Percentiles rank a stretch among this genome's conserved stretches.
Conservation (phyloP, 2,113 vertebrate genomes). For the Vireo altiloquus region DNA sequence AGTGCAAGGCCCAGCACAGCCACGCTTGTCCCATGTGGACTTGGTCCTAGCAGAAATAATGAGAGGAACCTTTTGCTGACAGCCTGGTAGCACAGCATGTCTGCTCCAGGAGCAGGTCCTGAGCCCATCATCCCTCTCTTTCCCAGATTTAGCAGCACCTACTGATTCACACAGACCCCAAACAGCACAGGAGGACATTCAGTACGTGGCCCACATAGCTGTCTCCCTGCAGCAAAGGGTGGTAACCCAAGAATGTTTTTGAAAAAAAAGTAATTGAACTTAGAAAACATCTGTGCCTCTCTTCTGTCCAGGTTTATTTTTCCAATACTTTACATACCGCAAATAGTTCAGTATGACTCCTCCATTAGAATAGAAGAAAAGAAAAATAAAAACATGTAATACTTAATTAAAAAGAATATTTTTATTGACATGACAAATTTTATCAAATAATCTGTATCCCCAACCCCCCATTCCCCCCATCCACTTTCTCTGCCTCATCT, state of each 20-base stretch:
- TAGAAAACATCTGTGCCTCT: conserved; percentile 64
- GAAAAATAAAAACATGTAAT: conserved; percentile 46
- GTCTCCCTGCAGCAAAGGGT: background rate
- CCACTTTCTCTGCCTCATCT: background rate
- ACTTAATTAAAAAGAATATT: conserved; percentile 60
- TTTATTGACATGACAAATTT: conserved; percentile 36
- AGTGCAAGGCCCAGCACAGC: background rate
- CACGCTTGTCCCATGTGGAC: background rate
- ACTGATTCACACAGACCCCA: background rate
- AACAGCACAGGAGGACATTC: background rate
- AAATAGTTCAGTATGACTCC: conserved; percentile 55
- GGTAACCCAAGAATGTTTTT: background rate
- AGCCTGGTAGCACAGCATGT: background rate
- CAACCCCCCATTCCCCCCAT: too few species aligned
- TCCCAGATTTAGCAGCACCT: background rate
- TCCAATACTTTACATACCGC: conserved; percentile 68
- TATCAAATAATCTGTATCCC: background rate
- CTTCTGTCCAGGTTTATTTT: conserved; percentile 62
- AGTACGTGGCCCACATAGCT: background rate
- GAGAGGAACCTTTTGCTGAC: background rate
- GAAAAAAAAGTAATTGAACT: background rate
- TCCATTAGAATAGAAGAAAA: conserved; percentile 44
- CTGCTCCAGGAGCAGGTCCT: background rate
- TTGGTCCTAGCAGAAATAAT: background rate
- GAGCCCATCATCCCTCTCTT: background rate